Evolutionary conservation across 2,888 invertebrate genomes (phyloP).

Genomic region (Tenthredo notha): DNA sequence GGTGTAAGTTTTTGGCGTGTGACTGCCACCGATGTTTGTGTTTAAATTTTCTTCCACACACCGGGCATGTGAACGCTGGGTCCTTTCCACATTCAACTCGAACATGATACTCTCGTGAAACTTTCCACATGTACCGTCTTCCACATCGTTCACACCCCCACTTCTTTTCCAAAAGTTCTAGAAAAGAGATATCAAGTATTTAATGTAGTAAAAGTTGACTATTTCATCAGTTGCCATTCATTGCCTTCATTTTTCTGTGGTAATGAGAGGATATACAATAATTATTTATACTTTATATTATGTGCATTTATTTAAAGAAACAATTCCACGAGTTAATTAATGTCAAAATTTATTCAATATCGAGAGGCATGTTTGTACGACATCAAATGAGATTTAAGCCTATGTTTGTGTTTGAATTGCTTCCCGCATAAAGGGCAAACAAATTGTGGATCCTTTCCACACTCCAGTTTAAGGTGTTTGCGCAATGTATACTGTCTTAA

Average conservation of each 20-base stretch:
- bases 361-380: conserved; percentile 42
- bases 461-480: conserved; percentile 76
- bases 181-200: conserved; percentile 22
- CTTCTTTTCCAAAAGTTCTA: conserved; percentile 21
- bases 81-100: conserved; percentile 74
- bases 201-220: background rate
- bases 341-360: background rate
- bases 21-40: conserved; percentile 58
- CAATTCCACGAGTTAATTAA: background rate
- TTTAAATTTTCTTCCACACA: conserved; percentile 62
- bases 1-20: conserved; percentile 61
- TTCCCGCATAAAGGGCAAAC: conserved; percentile 75
- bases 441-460: conserved; percentile 77
- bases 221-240: background rate
- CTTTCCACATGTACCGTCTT: conserved; percentile 71
- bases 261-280: background rate
- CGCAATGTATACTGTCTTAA: conserved; percentile 64
- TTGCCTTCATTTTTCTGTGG: background rate
- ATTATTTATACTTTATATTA: conserved; percentile 10
- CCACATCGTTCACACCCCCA: conserved; percentile 71
- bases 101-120: conserved; percentile 71
- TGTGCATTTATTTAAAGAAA: conserved; percentile 8
- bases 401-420: conserved; percentile 48
- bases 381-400: conserved; percentile 43
- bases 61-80: conserved; percentile 71